A percentile compares a stretch with the other conserved stretches of the same genome.
Conservation (phyloP, 2,113 vertebrate species). For the Tachuris rubrigastra region DNA sequence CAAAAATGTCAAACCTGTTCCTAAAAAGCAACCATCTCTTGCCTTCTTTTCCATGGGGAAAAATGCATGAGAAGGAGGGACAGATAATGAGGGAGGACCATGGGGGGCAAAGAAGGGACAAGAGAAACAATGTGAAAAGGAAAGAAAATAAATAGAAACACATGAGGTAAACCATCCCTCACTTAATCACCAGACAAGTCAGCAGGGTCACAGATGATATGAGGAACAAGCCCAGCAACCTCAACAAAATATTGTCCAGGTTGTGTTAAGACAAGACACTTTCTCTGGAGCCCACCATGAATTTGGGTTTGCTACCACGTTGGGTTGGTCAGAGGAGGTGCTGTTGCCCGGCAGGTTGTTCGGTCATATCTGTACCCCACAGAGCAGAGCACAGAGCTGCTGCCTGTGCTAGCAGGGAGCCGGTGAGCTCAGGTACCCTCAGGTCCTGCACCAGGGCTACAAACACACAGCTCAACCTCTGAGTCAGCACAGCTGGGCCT, state of each 20-base stretch:
- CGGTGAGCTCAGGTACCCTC: neutral
- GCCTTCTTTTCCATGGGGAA: neutral
- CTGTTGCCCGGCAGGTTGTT: neutral
- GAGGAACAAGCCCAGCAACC: neutral
- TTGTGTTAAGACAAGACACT: neutral
- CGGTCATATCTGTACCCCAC: neutral
- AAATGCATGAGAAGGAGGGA: neutral
- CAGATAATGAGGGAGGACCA: neutral
- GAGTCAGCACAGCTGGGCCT: neutral
- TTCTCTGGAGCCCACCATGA: neutral
- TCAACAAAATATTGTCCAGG: neutral
- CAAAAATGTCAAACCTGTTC: neutral
- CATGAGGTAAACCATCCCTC: neutral
- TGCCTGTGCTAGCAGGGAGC: neutral
- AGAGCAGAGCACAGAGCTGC: neutral
- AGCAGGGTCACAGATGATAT: neutral
- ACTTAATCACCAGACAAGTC: neutral
- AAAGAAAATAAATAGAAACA: conserved; percentile 9
- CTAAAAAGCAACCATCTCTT: neutral
- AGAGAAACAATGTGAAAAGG: neutral
- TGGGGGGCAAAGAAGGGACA: fast-evolving
- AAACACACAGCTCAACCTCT: fast-evolving
- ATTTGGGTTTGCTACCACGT: fast-evolving
- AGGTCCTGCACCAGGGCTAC: neutral
- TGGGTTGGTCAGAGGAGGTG: neutral